These are phyloP conservation scores for Pachliopta kotzebuea DNA, from an alignment of 2,888 invertebrate genomes.

Conservation along the genomic window DNA sequence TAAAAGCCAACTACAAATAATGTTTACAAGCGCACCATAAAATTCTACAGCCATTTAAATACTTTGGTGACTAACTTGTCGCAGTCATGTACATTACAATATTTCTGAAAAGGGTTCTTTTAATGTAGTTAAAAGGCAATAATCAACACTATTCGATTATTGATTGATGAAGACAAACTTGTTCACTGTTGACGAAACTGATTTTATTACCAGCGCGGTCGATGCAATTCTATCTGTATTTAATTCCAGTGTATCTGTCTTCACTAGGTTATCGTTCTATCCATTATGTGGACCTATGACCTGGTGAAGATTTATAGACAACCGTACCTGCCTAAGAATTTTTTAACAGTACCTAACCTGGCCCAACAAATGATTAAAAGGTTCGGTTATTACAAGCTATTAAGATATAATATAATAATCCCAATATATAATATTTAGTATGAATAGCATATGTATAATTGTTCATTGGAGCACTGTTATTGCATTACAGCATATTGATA, in stretches of 20 bases:
- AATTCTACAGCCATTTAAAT: constrained; percentile 20
- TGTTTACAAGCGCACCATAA: constrained; percentile 25
- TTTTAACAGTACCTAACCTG: too few species aligned
- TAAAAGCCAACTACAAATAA: constrained; percentile 27
- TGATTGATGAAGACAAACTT: neutral
- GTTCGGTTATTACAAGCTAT: too few species aligned
- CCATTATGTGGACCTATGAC: too few species aligned
- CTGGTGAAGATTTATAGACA: too few species aligned
- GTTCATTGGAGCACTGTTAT: constrained; percentile 4
- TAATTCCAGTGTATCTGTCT: too few species aligned
- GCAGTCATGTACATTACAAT: constrained; percentile 7
- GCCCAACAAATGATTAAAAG: too few species aligned
- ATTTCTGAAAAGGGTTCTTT: constrained; percentile 1
- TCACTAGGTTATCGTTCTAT: too few species aligned
- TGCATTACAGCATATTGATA: constrained; percentile 4
- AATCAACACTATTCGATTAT: neutral
- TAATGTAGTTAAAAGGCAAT: neutral
- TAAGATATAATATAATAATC: too few species aligned
- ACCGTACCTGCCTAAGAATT: too few species aligned
- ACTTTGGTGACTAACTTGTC: constrained; percentile 13
- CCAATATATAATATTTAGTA: constrained; percentile 12
- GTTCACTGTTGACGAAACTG: neutral
- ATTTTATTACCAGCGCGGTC: too few species aligned
- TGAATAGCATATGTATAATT: constrained; percentile 18
- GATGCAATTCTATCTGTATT: too few species aligned